A percentile compares a stretch with the other conserved stretches of the same genome.
Conservation (phyloP, 2,888 invertebrate species). For the Liodrosophila aerea region DNA sequence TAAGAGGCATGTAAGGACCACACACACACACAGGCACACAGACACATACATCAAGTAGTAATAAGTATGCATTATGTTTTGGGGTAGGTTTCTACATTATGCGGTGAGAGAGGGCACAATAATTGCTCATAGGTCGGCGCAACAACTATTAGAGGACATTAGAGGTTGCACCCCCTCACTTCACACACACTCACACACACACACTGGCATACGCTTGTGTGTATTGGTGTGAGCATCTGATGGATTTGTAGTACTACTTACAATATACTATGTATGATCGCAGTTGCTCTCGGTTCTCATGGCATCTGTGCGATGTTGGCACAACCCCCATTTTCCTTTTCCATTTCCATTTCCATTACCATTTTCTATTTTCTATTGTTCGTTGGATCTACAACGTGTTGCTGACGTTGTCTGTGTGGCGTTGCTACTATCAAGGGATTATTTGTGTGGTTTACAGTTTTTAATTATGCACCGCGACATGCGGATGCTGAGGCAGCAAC, state of each 20-base stretch:
- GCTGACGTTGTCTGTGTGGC: slow-evolving; percentile 30
- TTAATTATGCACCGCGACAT: slow-evolving; percentile 76
- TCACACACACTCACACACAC: too few relatives aligned
- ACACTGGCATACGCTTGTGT: too few relatives aligned
- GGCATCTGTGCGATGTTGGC: slow-evolving; percentile 24
- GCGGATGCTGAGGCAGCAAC: slow-evolving; percentile 23
- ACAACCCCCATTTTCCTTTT: slow-evolving; percentile 54
- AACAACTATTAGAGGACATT: slow-evolving; percentile 72
- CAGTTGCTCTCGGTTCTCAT: slow-evolving; percentile 14
- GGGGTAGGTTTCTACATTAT: slow-evolving; percentile 62
- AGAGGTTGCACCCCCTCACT: slow-evolving; percentile 60
- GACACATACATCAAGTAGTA: slow-evolving; percentile 61
- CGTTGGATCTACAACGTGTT: slow-evolving; percentile 11
- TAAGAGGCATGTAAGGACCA: too few relatives aligned
- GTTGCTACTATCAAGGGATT: slow-evolving; percentile 73
- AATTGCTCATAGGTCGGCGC: slow-evolving; percentile 61
- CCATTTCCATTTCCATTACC: background rate
- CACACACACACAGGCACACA: slow-evolving; percentile 6
- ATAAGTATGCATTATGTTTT: slow-evolving; percentile 67
- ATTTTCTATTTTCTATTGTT: background rate
- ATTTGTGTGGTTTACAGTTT: slow-evolving; percentile 77
- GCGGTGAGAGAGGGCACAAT: slow-evolving; percentile 22
- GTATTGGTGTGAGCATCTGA: slow-evolving; percentile 19
- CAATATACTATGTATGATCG: too few relatives aligned
- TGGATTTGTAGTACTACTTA: slow-evolving; percentile 14